phyloP scores from a whole-genome alignment of 2,797 vertebrate genomes.

The Mus spretus region DNA sequence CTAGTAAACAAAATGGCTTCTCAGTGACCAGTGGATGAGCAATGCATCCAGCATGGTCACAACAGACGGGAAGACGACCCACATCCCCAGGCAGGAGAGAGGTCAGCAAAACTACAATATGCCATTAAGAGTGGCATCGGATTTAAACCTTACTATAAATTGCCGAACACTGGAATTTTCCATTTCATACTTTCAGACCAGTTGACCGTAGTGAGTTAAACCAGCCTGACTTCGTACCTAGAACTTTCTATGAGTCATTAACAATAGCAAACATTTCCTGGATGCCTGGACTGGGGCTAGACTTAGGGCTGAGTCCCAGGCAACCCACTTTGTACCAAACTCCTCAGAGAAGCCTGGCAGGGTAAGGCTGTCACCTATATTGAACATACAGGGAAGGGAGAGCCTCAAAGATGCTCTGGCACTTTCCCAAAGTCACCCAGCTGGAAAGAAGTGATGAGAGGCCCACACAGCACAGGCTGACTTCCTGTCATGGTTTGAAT shows the following conservation, averaged over 20 bases:
- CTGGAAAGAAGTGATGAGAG: background rate
- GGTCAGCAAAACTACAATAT: background rate
- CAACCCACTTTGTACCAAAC: background rate
- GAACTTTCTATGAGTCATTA: background rate
- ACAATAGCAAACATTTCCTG: background rate
- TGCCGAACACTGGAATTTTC: background rate
- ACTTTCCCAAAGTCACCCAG: background rate
- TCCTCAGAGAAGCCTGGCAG: background rate
- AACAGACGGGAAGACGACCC: accelerated
- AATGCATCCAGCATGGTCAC: accelerated
- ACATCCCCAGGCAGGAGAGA: background rate
- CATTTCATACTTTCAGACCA: background rate
- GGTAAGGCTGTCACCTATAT: background rate
- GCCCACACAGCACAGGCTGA: background rate
- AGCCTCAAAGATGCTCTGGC: background rate
- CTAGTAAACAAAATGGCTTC: background rate
- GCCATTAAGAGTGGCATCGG: background rate
- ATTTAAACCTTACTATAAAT: background rate
- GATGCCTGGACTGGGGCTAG: background rate
- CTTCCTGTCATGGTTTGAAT: background rate
- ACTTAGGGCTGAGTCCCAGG: background rate
- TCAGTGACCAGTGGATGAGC: background rate
- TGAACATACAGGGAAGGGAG: background rate
- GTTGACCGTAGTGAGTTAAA: background rate
- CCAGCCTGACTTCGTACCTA: background rate